A percentile compares a stretch with the other conserved stretches of the same genome.
These are phyloP conservation scores for Pogonognathellus flavescens DNA, from an alignment of 1,140 invertebrate species.

Conservation along the genomic window DNA sequence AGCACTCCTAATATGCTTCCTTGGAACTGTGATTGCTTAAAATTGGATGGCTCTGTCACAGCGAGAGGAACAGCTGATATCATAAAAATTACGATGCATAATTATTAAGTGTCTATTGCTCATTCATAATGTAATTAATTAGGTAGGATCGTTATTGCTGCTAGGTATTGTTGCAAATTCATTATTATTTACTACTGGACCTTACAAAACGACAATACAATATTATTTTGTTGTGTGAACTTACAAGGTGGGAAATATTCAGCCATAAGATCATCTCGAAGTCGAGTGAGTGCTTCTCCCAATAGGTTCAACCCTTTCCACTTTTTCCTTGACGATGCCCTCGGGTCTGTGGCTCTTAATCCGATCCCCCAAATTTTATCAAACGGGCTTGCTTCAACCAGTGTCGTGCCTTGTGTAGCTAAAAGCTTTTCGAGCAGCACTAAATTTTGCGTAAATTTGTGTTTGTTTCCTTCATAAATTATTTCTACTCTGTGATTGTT, in stretches of 20 bases:
- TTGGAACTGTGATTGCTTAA: too few species aligned
- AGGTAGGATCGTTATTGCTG: too few species aligned
- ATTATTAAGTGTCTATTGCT: too few species aligned
- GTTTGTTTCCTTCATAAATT: conserved; percentile 58
- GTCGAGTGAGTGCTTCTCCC: conserved; percentile 55
- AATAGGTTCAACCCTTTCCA: conserved; percentile 62
- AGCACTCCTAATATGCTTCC: too few species aligned
- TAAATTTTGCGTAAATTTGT: conserved; percentile 61
- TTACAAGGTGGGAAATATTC: background rate
- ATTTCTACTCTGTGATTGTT: conserved; percentile 55
- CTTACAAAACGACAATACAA: too few species aligned
- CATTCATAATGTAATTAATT: too few species aligned
- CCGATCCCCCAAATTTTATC: conserved; percentile 62
- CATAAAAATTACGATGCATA: too few species aligned
- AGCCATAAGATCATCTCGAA: conserved; percentile 53
- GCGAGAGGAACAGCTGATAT: too few species aligned
- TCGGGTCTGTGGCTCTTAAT: conserved; percentile 43
- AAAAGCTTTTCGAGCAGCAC: conserved; percentile 46
- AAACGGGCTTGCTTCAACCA: conserved; percentile 62
- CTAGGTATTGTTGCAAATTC: too few species aligned
- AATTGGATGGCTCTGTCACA: too few species aligned
- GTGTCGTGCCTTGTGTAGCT: conserved; percentile 59
- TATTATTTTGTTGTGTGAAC: too few species aligned
- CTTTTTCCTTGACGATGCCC: conserved; percentile 29
- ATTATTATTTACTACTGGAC: too few species aligned